Evolutionary conservation across 2,888 invertebrate species (phyloP), one percentile per base, ranked within the genome.

Genomic region (Poecilus cupreus): DNA sequence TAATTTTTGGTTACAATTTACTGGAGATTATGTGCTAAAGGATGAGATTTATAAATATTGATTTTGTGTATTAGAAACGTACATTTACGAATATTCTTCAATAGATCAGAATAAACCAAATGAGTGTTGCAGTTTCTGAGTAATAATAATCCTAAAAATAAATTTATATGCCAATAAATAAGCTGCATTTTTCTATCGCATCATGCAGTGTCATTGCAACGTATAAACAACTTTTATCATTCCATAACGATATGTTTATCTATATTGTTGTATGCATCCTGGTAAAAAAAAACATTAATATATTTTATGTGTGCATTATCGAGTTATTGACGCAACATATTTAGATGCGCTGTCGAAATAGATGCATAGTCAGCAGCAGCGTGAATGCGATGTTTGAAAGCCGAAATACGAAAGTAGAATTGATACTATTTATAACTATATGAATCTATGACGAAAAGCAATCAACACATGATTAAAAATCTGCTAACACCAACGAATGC

Each of bases 381-480:
- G 22, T 54, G 54, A 54, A 11, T 54, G 22, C 60, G 13, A 26
- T 60, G 60, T 60, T 60, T 60, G 26, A 24, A 60, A 60, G n/a
- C 11, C 60, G 60, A 24, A 60, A 26, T 3, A 22, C 60, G 26
- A 60, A 68, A 68, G 39, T 68, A 68, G 68, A 75, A 75, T 32
- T 49, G 13, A 26, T 49, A 49, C 74, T 75, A 75, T 49, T 49
- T 49, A 51, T 75, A 75, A 46, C 74, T 75, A 20, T 43, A 72
- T 18, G 49, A 75, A 75, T 32, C 18, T 75, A 26, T 75, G 74
- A 75, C 74, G 24, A 26, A 26, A 51, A 26, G 49, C 51, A 75
- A 75, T 75, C 74, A 75, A 51, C 74, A 75, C 74, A 75, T 75
- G 74, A 75, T 75, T 49, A 75, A 75, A 75, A 16, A 75, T 75